phyloP scores from a whole-genome alignment of 1,140 invertebrate species.

The Sinonovacula constricta region DNA sequence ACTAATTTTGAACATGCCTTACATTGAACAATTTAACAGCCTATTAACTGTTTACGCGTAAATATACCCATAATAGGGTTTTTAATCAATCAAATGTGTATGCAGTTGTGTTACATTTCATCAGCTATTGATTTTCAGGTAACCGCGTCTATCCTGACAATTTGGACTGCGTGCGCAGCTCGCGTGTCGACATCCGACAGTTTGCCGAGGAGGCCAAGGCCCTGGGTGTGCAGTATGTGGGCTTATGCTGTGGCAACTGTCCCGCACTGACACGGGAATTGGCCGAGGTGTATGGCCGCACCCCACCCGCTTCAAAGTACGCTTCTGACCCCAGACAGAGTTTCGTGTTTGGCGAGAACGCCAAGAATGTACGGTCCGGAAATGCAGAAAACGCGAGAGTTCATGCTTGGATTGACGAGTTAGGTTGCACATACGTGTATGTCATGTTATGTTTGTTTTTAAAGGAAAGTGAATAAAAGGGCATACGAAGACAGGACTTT shows the following conservation, averaged over 20 bases:
- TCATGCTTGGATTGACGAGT: no score
- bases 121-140: constrained; percentile 1
- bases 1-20: no score
- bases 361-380: no score
- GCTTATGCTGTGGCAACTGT: constrained; percentile 68
- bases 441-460: no score
- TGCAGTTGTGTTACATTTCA: not conserved
- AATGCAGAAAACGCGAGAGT: no score
- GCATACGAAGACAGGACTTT: no score
- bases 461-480: no score
- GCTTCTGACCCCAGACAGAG: constrained; percentile 55
- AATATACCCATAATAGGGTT: no score
- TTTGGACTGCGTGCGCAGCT: constrained; percentile 31
- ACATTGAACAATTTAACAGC: no score
- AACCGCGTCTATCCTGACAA: constrained; percentile 27
- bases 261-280: constrained; percentile 57
- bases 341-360: constrained; percentile 53
- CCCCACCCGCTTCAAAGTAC: constrained; percentile 57
- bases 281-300: constrained; percentile 57
- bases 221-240: constrained; percentile 66
- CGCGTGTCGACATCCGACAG: constrained; percentile 53
- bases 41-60: no score
- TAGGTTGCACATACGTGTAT: no score
- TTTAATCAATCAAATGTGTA: not conserved
- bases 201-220: constrained; percentile 59